Percentiles rank a stretch among this genome's conserved stretches.
phyloP scores from a whole-genome alignment of 2,888 invertebrate genomes.

The Torymus aiolomorphi region DNA sequence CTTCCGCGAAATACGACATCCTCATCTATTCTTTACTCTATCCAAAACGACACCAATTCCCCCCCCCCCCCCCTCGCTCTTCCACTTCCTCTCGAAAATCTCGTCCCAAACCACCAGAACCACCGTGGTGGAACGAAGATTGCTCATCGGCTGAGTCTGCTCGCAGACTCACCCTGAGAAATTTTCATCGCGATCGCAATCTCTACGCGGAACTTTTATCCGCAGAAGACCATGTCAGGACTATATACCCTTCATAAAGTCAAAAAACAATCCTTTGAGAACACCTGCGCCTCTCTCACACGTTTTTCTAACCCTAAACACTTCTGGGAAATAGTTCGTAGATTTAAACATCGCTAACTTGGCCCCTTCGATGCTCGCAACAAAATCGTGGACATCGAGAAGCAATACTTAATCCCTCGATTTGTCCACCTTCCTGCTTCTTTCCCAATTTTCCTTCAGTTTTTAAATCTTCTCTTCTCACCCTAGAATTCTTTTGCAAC shows the following conservation, averaged over 20 bases:
- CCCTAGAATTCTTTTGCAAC: too few relatives aligned
- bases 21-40: not conserved
- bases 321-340: not conserved
- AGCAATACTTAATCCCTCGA: not conserved
- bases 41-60: not conserved
- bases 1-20: not conserved
- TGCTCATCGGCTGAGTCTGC: not conserved
- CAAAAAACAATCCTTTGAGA: not conserved
- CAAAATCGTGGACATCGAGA: not conserved
- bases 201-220: not conserved
- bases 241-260: not conserved
- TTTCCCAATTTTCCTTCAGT: too few relatives aligned
- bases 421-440: not conserved
- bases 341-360: not conserved
- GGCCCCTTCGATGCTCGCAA: not conserved
- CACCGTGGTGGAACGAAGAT: not conserved
- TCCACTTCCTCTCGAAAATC: not conserved
- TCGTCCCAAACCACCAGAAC: not conserved
- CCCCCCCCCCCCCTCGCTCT: too few relatives aligned
- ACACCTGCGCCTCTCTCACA: not conserved
- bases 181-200: not conserved
- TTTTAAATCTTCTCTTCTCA: too few relatives aligned
- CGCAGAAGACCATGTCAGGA: not conserved
- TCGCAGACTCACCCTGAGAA: not conserved
- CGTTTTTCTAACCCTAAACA: not conserved